Evolutionary conservation across 1,140 invertebrate species (phyloP), one percentile per base, ranked within the genome.

Genomic region (Trichoplusia ni): DNA sequence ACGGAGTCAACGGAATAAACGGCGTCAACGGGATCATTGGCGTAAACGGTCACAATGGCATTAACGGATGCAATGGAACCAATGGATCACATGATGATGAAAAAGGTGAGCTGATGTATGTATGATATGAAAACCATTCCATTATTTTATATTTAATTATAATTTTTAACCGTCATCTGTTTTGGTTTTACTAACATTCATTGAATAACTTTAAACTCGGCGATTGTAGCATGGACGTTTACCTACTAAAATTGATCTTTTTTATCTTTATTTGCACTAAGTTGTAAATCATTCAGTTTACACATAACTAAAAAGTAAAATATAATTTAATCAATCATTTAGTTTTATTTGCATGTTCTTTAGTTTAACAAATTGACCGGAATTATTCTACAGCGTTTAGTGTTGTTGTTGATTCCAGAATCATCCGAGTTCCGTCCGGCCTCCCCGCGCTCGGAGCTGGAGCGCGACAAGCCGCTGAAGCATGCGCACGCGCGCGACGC

Each of bases 401-500:
- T n/a, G n/a, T n/a, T 9, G 9, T 16, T 3, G 7, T 16, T 37
- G 2, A 7, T 71, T 78, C 2, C 72, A 77, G 73, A 79, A 40
- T 63, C 62, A 29, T 63, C 73, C 53, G 73, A 44, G 38, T 59
- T 64, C 58, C 66, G 29, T 56, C 11, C 65, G 13, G 60, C 58
- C 42, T 58, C 47, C 44, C 9, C 35, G 11, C 19, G 47, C 29
- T 60, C 40, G 7, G 81, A 77, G 62, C 51, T 79, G 37, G 85
- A 87, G 67, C 77, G 81, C 40, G 75, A 70, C 72, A 75, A 80
- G 68, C 84, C 80, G 18, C 72, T 87, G 54, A 91, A 91, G 71
- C 90, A 90, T 68, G 73, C 79, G 60, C 85, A 85, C 70, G 81
- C 84, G 66, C 78, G 85, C 21, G 86, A 89, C 65, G 69, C 68